Base-by-base conservation (phyloP, 2,797 vertebrate species). In the Cryptoblepharus egeriae region DNA sequence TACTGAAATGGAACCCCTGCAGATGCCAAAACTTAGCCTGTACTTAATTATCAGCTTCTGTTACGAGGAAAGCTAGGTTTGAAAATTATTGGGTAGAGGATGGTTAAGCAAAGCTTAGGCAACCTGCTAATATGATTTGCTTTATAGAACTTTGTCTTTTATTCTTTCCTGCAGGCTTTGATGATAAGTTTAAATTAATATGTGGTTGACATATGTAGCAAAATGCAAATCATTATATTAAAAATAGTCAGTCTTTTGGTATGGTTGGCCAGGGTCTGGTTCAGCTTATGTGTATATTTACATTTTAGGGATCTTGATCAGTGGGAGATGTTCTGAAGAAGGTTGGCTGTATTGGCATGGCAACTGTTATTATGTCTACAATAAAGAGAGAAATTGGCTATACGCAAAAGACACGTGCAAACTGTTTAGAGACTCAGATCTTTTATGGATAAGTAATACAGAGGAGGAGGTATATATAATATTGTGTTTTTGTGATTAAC, bases 381-480 rank as follows among this genome's bases (percentile, higher is more conserved):
- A 28, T 63, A 69, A 32, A 64, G 16, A n/a, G 11, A 39, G 63
- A 24, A 58, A 18, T 6, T 86, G 85, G 85, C 13, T 12, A 26
- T 18, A 49, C 6, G 85, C 85, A n/a, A 79, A 71, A 55, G n/a
- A 74, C 52, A 22, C 57, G 12, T 86, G 85, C 71, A 79, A 57
- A 37, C 57, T 20, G 4, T 82, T 75, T 69, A 82, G 16, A 3
- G 65, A 61, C 20, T 37, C 85, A 70, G 85, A 86, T 18, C 76
- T 86, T 57, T 37, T 86, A 16, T 86, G 85, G 85, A 61, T 86
- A 68, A 45, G 75, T 2, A 82, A 6, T 70, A 60, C 5, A 28
- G n/a, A 32, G 24, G 85, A 86, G 58, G 79, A 79, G 80, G 85
- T 86, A 85, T 45, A 75, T 86, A 85, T 45, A 75, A 22, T n/a